These are phyloP conservation scores for Drosophila nigrodunni DNA, from an alignment of 1,140 invertebrate species.

Conservation along the genomic window DNA sequence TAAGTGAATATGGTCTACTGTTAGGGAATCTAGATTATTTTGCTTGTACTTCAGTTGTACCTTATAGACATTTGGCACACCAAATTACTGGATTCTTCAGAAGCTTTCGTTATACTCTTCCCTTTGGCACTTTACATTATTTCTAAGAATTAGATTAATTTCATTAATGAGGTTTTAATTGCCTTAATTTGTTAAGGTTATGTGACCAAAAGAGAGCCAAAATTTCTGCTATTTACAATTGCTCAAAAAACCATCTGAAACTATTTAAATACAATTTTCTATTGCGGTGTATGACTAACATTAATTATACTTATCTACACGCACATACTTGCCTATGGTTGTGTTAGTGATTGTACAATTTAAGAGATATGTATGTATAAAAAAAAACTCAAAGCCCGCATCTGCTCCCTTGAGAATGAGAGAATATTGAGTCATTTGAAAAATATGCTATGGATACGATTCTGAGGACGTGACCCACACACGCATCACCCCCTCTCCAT, in stretches of 20 bases:
- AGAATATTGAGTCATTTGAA: slow-evolving; percentile 36
- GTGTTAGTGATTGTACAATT: not conserved
- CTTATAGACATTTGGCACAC: not conserved
- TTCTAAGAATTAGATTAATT: not conserved
- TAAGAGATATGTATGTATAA: slow-evolving; percentile 1
- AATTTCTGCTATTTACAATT: not conserved
- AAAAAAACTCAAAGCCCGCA: slow-evolving; percentile 18
- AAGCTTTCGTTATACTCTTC: not conserved
- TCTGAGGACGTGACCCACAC: slow-evolving; percentile 33
- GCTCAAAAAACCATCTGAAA: slow-evolving; percentile 1
- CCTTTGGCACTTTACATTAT: not conserved
- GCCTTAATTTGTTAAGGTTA: slow-evolving; percentile 9
- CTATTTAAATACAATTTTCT: slow-evolving; percentile 10
- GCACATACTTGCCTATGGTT: slow-evolving; percentile 8
- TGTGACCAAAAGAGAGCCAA: not conserved
- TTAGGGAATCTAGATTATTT: not conserved
- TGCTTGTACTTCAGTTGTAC: not conserved
- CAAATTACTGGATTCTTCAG: not conserved
- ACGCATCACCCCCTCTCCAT: not conserved
- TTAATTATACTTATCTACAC: slow-evolving; percentile 24
- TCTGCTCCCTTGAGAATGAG: slow-evolving; percentile 14
- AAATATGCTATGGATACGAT: slow-evolving; percentile 31
- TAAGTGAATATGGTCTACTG: not conserved
- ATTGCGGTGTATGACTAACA: slow-evolving; percentile 10
- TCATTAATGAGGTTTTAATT: slow-evolving; percentile 2